phyloP scores from a whole-genome alignment of 2,113 vertebrate genomes.

The Chitala chitala region DNA sequence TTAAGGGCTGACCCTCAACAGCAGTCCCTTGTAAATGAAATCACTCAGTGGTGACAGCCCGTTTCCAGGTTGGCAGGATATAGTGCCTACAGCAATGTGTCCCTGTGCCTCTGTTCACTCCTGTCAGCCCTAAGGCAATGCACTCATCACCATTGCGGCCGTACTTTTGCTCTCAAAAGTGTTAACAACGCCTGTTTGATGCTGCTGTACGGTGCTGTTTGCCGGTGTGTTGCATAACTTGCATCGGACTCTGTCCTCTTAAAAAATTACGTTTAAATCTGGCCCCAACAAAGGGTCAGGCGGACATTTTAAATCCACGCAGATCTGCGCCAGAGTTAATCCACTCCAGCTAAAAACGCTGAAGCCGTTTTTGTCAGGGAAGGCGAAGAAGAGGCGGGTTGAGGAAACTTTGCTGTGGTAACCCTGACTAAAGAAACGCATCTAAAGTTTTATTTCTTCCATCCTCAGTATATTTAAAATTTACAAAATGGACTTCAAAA shows the following conservation, averaged over 20 bases:
- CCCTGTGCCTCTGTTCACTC: neutral
- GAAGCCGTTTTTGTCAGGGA: neutral
- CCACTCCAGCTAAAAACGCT: neutral
- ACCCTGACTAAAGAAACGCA: no score
- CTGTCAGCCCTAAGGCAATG: neutral
- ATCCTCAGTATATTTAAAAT: no score
- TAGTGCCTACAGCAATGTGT: neutral
- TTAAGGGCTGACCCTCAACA: neutral
- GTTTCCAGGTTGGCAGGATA: neutral
- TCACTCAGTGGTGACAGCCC: neutral
- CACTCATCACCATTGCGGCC: neutral
- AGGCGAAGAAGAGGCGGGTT: neutral
- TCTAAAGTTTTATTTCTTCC: no score
- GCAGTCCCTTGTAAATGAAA: constrained; percentile 1
- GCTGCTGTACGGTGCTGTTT: neutral
- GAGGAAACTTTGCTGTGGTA: no score
- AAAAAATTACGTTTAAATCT: neutral
- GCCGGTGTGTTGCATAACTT: neutral
- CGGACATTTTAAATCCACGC: neutral
- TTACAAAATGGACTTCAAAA: no score
- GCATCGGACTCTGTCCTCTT: no score
- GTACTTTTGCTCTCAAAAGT: neutral
- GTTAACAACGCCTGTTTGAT: neutral
- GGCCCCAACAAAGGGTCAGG: neutral
- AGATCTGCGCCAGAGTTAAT: neutral